phyloP scores from a whole-genome alignment of 1,140 invertebrate species.

The Globodera ellingtonae region DNA sequence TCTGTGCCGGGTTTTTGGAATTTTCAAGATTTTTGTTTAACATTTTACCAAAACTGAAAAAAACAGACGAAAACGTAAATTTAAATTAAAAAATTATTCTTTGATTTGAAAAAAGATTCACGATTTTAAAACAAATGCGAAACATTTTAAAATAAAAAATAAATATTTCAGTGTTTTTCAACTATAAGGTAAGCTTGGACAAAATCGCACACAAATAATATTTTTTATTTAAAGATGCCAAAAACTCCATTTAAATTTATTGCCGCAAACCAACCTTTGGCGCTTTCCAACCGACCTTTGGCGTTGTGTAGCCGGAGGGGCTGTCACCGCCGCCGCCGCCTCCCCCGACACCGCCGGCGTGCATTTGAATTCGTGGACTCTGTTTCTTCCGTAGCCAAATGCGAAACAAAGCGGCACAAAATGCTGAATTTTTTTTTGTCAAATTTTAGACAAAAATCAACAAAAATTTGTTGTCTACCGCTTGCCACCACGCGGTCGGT shows the following conservation, averaged over 20 bases:
- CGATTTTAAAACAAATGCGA: no score
- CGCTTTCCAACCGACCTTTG: background rate
- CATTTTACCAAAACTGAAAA: no score
- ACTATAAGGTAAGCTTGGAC: no score
- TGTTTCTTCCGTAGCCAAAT: slow-evolving; percentile 31
- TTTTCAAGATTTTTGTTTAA: no score
- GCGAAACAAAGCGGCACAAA: slow-evolving; percentile 32
- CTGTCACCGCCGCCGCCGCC: slow-evolving; percentile 11
- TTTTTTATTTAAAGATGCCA: background rate
- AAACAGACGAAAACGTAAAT: background rate
- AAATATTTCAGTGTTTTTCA: no score
- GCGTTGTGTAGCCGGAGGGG: background rate
- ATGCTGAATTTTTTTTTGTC: slow-evolving; percentile 12
- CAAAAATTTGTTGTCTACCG: slow-evolving; percentile 1
- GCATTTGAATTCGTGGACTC: background rate
- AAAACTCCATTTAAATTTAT: background rate
- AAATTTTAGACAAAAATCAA: background rate
- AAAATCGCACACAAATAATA: no score
- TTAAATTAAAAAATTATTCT: background rate
- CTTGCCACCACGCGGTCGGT: slow-evolving; percentile 42
- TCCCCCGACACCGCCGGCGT: background rate
- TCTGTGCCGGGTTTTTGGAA: no score
- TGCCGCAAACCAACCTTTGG: background rate
- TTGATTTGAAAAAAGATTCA: no score
- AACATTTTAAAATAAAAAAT: no score